Base-by-base conservation (phyloP, 2,888 invertebrate genomes). In the Polydrusus tereticollis region DNA sequence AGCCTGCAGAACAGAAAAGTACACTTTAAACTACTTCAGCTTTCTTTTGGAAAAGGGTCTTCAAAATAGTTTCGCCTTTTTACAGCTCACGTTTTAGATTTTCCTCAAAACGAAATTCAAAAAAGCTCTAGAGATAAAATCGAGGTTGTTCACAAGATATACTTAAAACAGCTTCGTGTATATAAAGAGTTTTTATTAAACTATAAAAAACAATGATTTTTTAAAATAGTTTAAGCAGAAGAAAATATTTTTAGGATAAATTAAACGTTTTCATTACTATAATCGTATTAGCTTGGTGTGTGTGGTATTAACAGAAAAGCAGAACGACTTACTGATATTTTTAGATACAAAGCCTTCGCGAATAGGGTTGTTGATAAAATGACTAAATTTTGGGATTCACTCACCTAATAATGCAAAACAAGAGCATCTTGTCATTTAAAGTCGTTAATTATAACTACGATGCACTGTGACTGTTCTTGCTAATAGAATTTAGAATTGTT, bases 271-370 rank as follows among this genome's bases (percentile, higher is more conserved):
- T n/a, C n/a, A n/a, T n/a, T n/a, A n/a, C n/a, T n/a, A n/a, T n/a
- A n/a, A n/a, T n/a, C n/a, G n/a, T n/a, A n/a, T n/a, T n/a, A n/a
- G n/a, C n/a, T n/a, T n/a, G n/a, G n/a, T n/a, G n/a, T n/a, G n/a
- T n/a, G n/a, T n/a, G n/a, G n/a, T n/a, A n/a, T n/a, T 33, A 55
- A 55, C 52, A 29, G 18, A 29, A 4, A 7, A 33, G 52, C 52
- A 55, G 52, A 26, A 55, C 18, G 52, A 29, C 26, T 29, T 12
- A 38, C 41, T 16, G 3, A 55, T 10, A 55, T 29, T 29, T 55
- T 55, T 55, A 55, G 29, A 55, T 55, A 55, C 52, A 55, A 55
- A 55, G 52, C 52, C 0, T 55, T 33, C 52, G 52, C 52, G 52
- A 3, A 55, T 55, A 55, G 21, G 52, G 52, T 55, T 18, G n/a